phyloP scores from a whole-genome alignment of 2,888 invertebrate species.

The Imbricaverruca yamaguchii region DNA sequence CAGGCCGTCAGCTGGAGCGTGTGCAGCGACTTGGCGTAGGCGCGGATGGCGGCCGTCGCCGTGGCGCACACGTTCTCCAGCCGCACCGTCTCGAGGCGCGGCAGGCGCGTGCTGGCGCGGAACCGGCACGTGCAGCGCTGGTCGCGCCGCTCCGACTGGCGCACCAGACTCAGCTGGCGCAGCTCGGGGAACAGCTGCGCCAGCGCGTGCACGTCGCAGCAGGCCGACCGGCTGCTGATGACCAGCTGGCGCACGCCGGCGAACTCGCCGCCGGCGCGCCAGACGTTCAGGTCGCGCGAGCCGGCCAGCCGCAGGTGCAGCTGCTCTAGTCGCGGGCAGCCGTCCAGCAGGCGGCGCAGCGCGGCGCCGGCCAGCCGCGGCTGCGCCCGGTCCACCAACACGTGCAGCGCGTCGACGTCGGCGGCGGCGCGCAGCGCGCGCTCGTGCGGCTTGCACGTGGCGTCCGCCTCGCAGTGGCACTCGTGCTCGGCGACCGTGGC shows the following conservation, averaged over 20 bases:
- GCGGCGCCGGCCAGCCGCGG: not conserved
- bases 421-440: constrained; percentile 44
- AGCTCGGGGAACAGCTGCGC: constrained; percentile 16
- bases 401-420: not conserved
- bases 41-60: constrained; percentile 64
- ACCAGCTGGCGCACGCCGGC: constrained; percentile 3
- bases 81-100: constrained; percentile 42
- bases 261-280: not conserved
- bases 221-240: not conserved
- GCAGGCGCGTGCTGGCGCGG: constrained; percentile 17
- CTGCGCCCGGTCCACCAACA: not conserved
- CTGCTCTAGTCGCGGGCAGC: not conserved
- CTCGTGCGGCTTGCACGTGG: constrained; percentile 80
- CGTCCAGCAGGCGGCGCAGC: constrained; percentile 14
- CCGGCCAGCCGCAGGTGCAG: not conserved
- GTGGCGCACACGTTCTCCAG: constrained; percentile 79
- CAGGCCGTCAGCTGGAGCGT: constrained; percentile 4
- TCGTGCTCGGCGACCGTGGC: constrained; percentile 89
- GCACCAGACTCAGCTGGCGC: not conserved
- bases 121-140: constrained; percentile 20
- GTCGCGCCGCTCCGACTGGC: constrained; percentile 15
- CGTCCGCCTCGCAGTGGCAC: constrained; percentile 79
- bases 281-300: constrained; percentile 18
- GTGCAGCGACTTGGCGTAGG: constrained; percentile 19
- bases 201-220: constrained; percentile 15